Base-by-base conservation (phyloP, 1,140 invertebrate genomes). In the Pogonomyrmex californicus region DNA sequence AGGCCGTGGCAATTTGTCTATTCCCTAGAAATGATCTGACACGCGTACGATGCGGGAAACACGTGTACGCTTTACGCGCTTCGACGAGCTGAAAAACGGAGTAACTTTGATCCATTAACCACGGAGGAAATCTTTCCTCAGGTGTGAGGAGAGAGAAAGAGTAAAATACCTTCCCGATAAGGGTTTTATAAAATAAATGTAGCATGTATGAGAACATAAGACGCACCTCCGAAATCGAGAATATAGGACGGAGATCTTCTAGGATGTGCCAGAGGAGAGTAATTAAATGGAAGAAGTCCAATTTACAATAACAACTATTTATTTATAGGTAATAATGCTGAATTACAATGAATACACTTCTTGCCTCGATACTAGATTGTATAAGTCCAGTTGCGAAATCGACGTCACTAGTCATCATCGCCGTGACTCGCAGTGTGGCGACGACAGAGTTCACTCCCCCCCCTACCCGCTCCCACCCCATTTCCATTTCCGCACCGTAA, bases 301-400 rank as follows among this genome's bases (percentile, higher is more conserved):
- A 47, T 33, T 91, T 95, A 95, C 94, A 95, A 95, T 95, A 95
- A 95, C 95, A 95, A 95, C 94, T 95, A 95, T 95, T 95, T 95
- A 95, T 95, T 95, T 93, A 95, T 95, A 95, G 92, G 93, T 95
- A 95, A 94, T 95, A 95, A 95, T 95, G 95, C 93, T 95, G 95
- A 95, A 95, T 95, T 95, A 95, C 94, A 95, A 91, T 95, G 95
- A 95, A 94, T 95, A 95, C 93, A 95, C 92, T 95, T 95, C 92
- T 93, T 93, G 93, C 94, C 93, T 94, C 94, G 91, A 95, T 95
- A 94, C 93, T 95, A 94, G 91, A 93, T 92, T 93, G 91, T 93
- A 93, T 92, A 92, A 92, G 91, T 93, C 88, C 90, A 87, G 91
- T 93, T 87, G 91, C 91, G 91, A 92, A 93, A 91, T 92, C 91